Conservation (phyloP, 2,888 invertebrate genomes). For the Heliconius ismenius region DNA sequence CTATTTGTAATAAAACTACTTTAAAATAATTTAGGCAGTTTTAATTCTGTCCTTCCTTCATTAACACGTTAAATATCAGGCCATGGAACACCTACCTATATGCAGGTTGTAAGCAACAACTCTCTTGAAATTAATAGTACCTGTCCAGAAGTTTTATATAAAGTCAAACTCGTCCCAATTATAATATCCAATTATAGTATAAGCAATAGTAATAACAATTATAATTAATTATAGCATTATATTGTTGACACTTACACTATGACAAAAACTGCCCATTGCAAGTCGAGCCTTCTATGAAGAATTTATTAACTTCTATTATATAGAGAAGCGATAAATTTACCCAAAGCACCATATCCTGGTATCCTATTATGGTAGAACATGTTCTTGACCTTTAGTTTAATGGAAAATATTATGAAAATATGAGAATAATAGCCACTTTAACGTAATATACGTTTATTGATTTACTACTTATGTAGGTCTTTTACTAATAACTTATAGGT, state of each 20-base stretch:
- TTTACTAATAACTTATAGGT: neutral
- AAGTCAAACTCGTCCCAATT: neutral
- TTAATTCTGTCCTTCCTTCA: neutral
- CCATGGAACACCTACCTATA: neutral
- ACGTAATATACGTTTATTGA: conserved; percentile 1
- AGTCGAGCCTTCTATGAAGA: conserved; percentile 7
- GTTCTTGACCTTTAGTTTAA: conserved; percentile 24
- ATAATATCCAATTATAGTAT: neutral
- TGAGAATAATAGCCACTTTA: conserved; percentile 9
- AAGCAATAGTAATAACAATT: neutral
- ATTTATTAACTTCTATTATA: conserved; percentile 28
- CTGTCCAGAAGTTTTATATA: neutral
- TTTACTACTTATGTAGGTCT: neutral
- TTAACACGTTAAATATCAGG: neutral
- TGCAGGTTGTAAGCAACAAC: neutral
- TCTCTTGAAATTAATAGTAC: neutral
- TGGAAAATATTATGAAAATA: conserved; percentile 29
- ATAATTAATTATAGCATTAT: neutral
- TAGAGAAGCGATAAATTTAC: conserved; percentile 28
- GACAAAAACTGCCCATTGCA: neutral
- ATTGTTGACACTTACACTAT: neutral
- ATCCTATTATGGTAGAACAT: conserved; percentile 25
- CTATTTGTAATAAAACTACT: neutral
- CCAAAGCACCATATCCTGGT: conserved; percentile 6
- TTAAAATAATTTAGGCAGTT: neutral